A percentile compares a stretch with the other conserved stretches of the same genome.
Conservation (phyloP, 2,113 vertebrate species). For the Gavialis gangeticus region DNA sequence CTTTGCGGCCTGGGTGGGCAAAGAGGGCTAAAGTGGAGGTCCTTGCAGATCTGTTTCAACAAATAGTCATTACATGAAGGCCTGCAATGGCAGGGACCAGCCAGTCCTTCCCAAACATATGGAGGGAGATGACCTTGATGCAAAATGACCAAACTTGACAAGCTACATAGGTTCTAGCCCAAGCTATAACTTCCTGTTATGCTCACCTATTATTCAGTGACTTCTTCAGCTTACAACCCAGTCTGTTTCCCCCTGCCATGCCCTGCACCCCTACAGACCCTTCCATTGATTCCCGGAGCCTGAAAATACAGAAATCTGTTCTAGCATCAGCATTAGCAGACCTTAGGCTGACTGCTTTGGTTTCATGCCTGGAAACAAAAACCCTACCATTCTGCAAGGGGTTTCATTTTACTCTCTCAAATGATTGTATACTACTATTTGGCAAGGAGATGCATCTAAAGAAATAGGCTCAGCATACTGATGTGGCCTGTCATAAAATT, state of each 20-base stretch:
- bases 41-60: too few species aligned
- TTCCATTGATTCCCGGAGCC: neutral
- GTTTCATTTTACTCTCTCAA: slow-evolving; percentile 28
- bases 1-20: too few species aligned
- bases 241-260: neutral
- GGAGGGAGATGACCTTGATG: too few species aligned
- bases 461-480: slow-evolving; percentile 28
- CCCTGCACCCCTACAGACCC: neutral
- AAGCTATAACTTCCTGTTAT: neutral
- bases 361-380: slow-evolving; percentile 52
- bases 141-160: neutral
- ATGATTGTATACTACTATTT: slow-evolving; percentile 30
- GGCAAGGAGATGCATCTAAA: slow-evolving; percentile 16
- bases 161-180: neutral
- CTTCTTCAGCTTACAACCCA: rapidly evolving
- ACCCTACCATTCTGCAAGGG: slow-evolving; percentile 43
- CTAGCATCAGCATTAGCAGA: neutral
- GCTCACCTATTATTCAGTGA: neutral
- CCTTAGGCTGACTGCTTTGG: neutral
- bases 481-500: slow-evolving; percentile 32
- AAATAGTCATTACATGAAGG: too few species aligned
- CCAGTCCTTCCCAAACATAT: too few species aligned
- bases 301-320: neutral
- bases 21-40: too few species aligned
- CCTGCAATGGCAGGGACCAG: too few species aligned